These are phyloP conservation scores for Porites rus DNA, from an alignment of 92 coral and sea anemone genomes.

Conservation along the genomic window DNA sequence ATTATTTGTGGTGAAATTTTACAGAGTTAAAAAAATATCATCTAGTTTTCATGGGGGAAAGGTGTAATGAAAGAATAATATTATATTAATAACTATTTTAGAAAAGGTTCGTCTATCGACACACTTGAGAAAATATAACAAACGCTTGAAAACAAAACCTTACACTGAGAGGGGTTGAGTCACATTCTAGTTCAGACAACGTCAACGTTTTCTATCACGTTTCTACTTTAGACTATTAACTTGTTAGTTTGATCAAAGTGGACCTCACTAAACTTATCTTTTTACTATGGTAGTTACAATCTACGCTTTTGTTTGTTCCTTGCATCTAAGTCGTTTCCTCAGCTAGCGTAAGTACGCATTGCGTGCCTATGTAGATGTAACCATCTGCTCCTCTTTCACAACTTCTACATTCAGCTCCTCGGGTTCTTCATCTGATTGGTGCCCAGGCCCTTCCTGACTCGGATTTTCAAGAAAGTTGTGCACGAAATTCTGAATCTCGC, in stretches of 20 bases:
- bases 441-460: conserved; percentile 70
- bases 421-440: conserved; percentile 46
- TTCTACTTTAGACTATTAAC: not conserved
- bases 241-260: not conserved
- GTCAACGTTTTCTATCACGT: conserved; percentile 6
- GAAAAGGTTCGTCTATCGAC: not conserved
- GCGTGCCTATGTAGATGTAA: conserved; percentile 33
- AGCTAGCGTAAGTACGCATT: not conserved
- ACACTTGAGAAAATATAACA: not conserved
- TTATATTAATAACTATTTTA: not conserved
- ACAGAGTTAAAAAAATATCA: conserved; percentile 26
- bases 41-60: not conserved
- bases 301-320: not conserved
- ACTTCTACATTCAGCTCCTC: conserved; percentile 50
- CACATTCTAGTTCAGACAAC: not conserved
- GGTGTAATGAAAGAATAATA: not conserved
- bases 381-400: conserved; percentile 62
- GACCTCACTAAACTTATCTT: not conserved
- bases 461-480: conserved; percentile 96
- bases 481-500: conserved; percentile 98
- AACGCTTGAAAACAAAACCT: not conserved
- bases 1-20: conserved; percentile 2
- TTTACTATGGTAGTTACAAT: not conserved
- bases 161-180: not conserved
- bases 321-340: not conserved